These are phyloP conservation scores for Streblospio benedicti DNA, from an alignment of 1,140 invertebrate genomes.

Conservation along the genomic window DNA sequence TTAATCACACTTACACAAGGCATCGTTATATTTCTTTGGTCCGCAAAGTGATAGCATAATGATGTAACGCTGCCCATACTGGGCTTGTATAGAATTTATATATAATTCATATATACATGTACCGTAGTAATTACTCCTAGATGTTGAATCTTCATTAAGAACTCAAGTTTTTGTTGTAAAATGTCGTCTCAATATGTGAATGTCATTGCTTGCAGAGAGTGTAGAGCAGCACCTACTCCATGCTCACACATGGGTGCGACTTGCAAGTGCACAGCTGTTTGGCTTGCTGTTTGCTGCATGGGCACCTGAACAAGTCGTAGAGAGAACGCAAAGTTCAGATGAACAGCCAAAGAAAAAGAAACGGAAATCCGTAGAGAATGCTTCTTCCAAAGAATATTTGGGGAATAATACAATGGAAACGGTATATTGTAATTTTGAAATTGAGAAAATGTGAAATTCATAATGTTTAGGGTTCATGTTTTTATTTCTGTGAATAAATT, in stretches of 20 bases:
- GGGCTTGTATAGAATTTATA: not conserved
- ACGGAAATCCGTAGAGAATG: not conserved
- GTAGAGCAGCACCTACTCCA: constrained; percentile 52
- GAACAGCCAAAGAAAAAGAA: constrained; percentile 1
- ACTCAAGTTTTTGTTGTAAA: not conserved
- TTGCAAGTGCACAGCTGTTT: constrained; percentile 64
- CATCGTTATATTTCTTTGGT: too few relatives aligned
- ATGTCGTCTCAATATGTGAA: not conserved
- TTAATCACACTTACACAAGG: too few relatives aligned
- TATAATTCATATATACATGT: not conserved
- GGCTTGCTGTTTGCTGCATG: constrained; percentile 60
- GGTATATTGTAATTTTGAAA: not conserved
- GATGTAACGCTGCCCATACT: not conserved
- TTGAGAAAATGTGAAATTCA: not conserved
- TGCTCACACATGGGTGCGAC: constrained; percentile 65
- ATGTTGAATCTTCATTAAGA: not conserved
- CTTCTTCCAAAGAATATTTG: not conserved
- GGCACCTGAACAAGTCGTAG: constrained; percentile 54
- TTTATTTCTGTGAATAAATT: not conserved
- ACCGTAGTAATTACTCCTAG: not conserved
- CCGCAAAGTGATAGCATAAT: too few relatives aligned
- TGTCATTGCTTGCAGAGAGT: constrained; percentile 25
- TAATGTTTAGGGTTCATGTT: not conserved
- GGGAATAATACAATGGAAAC: not conserved
- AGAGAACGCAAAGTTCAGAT: constrained; percentile 8